phyloP scores from a whole-genome alignment of 2,797 vertebrate species.

The Anabas testudineus region DNA sequence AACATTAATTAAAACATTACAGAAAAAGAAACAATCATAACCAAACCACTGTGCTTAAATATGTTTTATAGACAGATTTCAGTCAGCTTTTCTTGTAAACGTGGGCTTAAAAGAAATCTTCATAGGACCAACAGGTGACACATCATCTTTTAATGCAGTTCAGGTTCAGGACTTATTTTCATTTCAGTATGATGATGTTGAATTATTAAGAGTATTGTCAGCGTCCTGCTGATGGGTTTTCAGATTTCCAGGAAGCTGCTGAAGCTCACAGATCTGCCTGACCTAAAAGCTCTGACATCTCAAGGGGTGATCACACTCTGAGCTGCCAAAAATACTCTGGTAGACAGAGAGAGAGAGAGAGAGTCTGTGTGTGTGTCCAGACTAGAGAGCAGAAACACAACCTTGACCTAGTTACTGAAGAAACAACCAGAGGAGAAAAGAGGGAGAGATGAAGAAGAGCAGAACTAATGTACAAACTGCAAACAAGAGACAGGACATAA shows the following conservation, averaged over 20 bases:
- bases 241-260: slow-evolving; percentile 42
- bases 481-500: background rate
- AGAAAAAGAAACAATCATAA: too few relatives aligned
- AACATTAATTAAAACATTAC: too few relatives aligned
- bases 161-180: background rate
- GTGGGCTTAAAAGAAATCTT: background rate
- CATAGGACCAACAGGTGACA: slow-evolving; percentile 23
- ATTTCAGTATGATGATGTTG: slow-evolving; percentile 43
- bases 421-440: slow-evolving; percentile 5
- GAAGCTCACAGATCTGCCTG: slow-evolving; percentile 58
- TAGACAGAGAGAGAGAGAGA: slow-evolving; percentile 8
- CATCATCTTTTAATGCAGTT: slow-evolving; percentile 6
- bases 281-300: slow-evolving; percentile 75
- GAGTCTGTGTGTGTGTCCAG: slow-evolving; percentile 31
- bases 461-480: background rate
- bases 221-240: slow-evolving; percentile 13
- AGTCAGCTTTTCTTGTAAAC: too few relatives aligned
- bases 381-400: slow-evolving; percentile 48
- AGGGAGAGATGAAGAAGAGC: background rate
- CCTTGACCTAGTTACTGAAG: slow-evolving; percentile 63
- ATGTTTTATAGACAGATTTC: too few relatives aligned
- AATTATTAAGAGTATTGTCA: slow-evolving; percentile 59
- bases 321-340: slow-evolving; percentile 65
- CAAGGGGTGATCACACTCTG: slow-evolving; percentile 68
- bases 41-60: too few relatives aligned